Percentiles rank a stretch among this genome's conserved stretches.
Conservation (phyloP, 2,113 vertebrate genomes). For the Sardina pilchardus region DNA sequence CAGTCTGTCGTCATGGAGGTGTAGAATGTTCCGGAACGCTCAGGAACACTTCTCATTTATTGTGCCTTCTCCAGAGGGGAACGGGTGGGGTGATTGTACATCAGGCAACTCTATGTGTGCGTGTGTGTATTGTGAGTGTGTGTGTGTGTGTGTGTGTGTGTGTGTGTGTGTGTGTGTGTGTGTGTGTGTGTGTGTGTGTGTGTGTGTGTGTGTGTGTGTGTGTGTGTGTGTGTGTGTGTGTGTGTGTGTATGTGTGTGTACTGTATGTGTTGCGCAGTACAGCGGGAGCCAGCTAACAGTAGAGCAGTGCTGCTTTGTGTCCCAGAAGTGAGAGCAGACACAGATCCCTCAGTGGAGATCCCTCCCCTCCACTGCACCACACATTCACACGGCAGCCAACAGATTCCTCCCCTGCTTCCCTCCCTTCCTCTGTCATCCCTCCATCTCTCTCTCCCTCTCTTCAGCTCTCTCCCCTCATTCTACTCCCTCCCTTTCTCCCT, state of each 20-base stretch:
- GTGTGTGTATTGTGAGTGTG: neutral
- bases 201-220: neutral
- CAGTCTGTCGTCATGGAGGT: conserved; percentile 50
- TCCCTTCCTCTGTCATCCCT: neutral
- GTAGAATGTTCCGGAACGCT: conserved; percentile 50
- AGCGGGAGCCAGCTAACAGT: no score
- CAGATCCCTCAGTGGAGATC: neutral
- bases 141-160: neutral
- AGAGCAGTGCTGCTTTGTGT: no score
- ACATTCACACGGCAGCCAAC: no score
- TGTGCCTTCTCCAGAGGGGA: neutral
- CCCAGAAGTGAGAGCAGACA: neutral
- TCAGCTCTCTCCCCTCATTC: neutral
- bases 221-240: neutral
- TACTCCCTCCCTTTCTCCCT: neutral
- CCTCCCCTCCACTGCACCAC: neutral
- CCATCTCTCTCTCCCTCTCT: neutral
- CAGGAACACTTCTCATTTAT: conserved; percentile 55
- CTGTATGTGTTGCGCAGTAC: neutral
- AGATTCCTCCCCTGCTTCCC: neutral
- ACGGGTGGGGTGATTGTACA: neutral
- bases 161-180: no score
- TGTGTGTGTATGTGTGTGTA: neutral
- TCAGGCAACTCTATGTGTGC: neutral
- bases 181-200: neutral